Conservation (phyloP, 2,113 vertebrate species). For the Acrocephalus arundinaceus region DNA sequence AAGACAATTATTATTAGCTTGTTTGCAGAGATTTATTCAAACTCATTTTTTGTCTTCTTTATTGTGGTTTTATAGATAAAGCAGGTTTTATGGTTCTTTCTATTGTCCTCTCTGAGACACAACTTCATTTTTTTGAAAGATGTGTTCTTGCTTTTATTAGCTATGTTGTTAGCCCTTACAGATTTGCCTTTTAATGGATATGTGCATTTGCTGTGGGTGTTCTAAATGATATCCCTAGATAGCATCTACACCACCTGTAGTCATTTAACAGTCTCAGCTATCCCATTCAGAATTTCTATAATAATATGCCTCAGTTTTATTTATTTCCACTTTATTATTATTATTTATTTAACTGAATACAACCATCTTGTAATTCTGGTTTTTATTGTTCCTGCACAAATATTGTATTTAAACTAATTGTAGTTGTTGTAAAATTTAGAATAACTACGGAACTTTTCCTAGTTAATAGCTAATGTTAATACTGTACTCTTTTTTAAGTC, state of each 20-base stretch:
- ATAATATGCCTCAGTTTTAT: background rate
- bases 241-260: background rate
- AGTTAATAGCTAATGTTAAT: background rate
- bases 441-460: background rate
- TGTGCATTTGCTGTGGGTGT: background rate
- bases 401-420: background rate
- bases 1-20: background rate
- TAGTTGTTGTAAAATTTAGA: background rate
- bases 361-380: background rate
- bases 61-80: background rate
- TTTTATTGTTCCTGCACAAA: background rate
- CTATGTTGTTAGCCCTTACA: background rate
- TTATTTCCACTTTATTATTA: background rate
- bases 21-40: slow-evolving; percentile 28
- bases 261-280: background rate
- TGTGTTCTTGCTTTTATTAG: background rate
- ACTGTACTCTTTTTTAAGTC: background rate
- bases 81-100: background rate
- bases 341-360: background rate
- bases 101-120: background rate
- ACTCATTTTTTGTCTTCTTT: background rate
- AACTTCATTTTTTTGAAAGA: background rate
- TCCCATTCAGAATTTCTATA: background rate
- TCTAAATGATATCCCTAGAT: background rate
- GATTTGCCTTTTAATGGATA: background rate